Evolutionary conservation across 2,888 invertebrate genomes (phyloP), one percentile per base, ranked within the genome.

Genomic region (Eudasyphora cyanicolor): DNA sequence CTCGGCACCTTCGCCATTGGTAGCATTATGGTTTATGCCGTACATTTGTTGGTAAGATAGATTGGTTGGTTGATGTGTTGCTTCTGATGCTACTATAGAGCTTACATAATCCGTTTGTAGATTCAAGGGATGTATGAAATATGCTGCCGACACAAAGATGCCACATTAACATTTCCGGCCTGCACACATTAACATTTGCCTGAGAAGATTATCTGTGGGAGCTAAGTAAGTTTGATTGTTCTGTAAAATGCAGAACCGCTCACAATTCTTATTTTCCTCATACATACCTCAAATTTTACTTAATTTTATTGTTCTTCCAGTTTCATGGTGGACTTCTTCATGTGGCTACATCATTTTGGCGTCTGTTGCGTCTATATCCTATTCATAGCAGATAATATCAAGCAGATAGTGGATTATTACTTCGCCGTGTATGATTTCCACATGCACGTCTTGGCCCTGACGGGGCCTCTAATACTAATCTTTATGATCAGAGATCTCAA

Each of bases 291-390:
- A 32, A 32, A 32, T 32, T 32, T 38, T 38, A 38, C 2, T 14
- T n/a, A n/a, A n/a, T n/a, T 8, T 21, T 8, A n/a, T 2, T 86
- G 86, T 81, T 86, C 85, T 86, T 92, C 38, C 93, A 96, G 96
- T 78, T 94, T 94, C 84, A 93, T 95, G 87, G 95, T 97, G 85
- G 96, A 97, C 90, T 92, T 94, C 88, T 96, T 96, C 90, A 93
- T 97, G 62, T 95, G 97, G 74, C 93, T 98, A 71, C 98, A 98
- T 91, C 95, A 99, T 91, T 93, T 98, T 88, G 99, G 99, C 6
- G 98, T 99, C 91, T 99, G 98, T 92, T 98, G 98, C 91, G 98
- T 98, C 0, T 99, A 99, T 92, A 95, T 98, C 74, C 96, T 98
- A 10, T 99, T 99, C 91, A 96, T 99, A 17, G 94, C 98, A 0